Conservation (phyloP, 1,140 invertebrate species). For the Mizuhopecten yessoensis region DNA sequence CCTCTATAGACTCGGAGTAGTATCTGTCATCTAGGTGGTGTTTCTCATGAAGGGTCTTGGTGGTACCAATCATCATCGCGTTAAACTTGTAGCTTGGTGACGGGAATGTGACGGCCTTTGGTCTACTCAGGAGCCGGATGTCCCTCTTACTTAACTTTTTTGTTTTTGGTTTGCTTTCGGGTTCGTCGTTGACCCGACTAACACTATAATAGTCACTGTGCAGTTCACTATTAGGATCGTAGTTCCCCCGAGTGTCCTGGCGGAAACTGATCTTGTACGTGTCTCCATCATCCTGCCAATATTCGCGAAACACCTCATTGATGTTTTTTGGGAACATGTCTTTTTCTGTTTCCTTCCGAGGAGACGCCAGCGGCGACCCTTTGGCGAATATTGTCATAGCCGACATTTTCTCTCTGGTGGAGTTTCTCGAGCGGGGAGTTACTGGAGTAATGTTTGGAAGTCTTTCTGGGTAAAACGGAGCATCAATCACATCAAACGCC, state of each 20-base stretch:
- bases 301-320: slow-evolving; percentile 3
- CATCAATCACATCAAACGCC: slow-evolving; percentile 39
- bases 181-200: slow-evolving; percentile 29
- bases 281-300: slow-evolving; percentile 26
- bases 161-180: neutral
- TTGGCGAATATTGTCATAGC: slow-evolving; percentile 41
- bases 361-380: slow-evolving; percentile 30
- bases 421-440: neutral
- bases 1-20: neutral
- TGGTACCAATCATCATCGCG: slow-evolving; percentile 47
- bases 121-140: neutral
- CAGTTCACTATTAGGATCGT: slow-evolving; percentile 52
- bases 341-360: slow-evolving; percentile 20
- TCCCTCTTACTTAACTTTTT: neutral
- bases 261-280: slow-evolving; percentile 53
- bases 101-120: slow-evolving; percentile 1
- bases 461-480: neutral
- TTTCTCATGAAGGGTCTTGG: slow-evolving; percentile 45
- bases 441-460: slow-evolving; percentile 42
- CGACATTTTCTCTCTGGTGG: slow-evolving; percentile 30
- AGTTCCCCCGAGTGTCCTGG: slow-evolving; percentile 45
- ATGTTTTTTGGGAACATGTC: slow-evolving; percentile 22
- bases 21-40: slow-evolving; percentile 46
- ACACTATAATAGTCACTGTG: slow-evolving; percentile 53
- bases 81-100: slow-evolving; percentile 39